Conservation (phyloP, 2,797 vertebrate species). For the Oreonectes daqikongensis region DNA sequence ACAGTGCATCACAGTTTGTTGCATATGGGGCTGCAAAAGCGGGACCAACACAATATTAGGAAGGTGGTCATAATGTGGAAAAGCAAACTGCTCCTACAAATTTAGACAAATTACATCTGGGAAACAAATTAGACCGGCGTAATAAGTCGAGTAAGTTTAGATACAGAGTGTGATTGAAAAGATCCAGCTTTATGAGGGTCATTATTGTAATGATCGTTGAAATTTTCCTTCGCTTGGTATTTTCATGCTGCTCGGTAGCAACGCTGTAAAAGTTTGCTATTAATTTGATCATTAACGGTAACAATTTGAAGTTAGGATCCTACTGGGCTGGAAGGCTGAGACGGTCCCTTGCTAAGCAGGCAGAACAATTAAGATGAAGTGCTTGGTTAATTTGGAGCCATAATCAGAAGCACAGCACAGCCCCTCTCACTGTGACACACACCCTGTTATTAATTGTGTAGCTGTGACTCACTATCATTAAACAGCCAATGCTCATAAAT, state of each 20-base stretch:
- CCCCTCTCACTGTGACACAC: conserved; percentile 53
- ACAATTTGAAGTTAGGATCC: conserved; percentile 57
- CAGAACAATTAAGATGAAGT: conserved; percentile 66
- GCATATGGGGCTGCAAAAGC: no score
- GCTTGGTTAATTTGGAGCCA: conserved; percentile 61
- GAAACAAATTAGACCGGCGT: background rate
- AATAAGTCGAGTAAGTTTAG: background rate
- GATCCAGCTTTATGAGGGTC: conserved; percentile 25
- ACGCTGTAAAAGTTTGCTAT: conserved; percentile 51
- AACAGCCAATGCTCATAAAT: conserved; percentile 26
- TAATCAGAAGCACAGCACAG: conserved; percentile 51
- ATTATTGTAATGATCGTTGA: conserved; percentile 40
- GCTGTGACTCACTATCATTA: conserved; percentile 56
- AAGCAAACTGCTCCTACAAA: no score
- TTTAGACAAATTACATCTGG: background rate
- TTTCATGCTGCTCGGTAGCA: conserved; percentile 30
- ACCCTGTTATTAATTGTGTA: conserved; percentile 59
- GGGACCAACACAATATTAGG: no score
- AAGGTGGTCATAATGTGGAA: no score
- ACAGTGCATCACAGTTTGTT: no score
- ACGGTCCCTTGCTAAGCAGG: conserved; percentile 59
- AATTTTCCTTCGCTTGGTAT: conserved; percentile 35
- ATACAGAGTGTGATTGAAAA: conserved; percentile 17
- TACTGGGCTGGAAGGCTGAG: conserved; percentile 54
- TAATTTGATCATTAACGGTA: conserved; percentile 54